These are phyloP conservation scores for Ganaspis brasiliensis DNA, from an alignment of 2,888 invertebrate genomes.

Conservation along the genomic window DNA sequence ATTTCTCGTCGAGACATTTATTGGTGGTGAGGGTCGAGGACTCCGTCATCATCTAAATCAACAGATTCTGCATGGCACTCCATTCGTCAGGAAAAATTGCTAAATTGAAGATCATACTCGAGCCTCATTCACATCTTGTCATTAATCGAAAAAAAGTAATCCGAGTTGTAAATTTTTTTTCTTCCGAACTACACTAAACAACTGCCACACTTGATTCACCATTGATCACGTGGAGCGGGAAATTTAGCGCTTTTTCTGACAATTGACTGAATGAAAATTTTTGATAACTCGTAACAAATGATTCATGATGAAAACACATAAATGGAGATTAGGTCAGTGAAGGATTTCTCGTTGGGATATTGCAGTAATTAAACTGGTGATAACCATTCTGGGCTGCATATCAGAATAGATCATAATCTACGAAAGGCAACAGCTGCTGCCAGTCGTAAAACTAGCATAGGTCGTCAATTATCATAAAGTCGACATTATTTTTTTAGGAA, in stretches of 20 bases:
- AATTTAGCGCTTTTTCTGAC: not conserved
- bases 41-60: constrained; percentile 76
- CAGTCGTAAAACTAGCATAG: constrained; percentile 21
- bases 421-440: not conserved
- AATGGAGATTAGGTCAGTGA: not conserved
- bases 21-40: constrained; percentile 73
- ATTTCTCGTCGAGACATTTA: constrained; percentile 73
- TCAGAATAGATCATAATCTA: not conserved
- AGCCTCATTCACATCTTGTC: constrained; percentile 12
- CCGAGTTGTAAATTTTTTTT: not conserved
- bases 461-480: not conserved
- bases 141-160: not conserved
- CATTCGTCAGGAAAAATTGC: constrained; percentile 60
- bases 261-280: not conserved
- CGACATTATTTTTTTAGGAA: not conserved
- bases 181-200: constrained; percentile 33
- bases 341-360: not conserved
- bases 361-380: constrained; percentile 14
- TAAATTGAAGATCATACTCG: constrained; percentile 44
- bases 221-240: not conserved
- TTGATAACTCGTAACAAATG: not conserved
- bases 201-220: constrained; percentile 21
- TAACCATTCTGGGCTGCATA: not conserved
- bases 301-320: constrained; percentile 11
- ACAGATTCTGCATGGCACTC: constrained; percentile 55